These are phyloP conservation scores for Ochotona curzoniae DNA, from an alignment of 2,113 vertebrate genomes.

Conservation along the genomic window DNA sequence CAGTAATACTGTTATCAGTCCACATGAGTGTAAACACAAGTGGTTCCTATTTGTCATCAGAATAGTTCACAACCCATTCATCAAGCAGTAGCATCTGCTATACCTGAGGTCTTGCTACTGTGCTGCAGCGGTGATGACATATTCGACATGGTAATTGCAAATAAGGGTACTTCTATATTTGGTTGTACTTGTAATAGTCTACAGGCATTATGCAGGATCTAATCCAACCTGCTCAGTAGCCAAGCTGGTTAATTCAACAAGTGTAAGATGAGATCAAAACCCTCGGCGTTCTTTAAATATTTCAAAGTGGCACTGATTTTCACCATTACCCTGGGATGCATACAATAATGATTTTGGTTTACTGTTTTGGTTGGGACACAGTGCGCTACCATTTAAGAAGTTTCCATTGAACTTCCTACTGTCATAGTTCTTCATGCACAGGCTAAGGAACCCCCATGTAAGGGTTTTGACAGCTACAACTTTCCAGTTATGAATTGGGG, in stretches of 20 bases:
- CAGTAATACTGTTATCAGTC: slow-evolving; percentile 24
- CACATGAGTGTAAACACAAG: background rate
- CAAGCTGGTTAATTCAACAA: background rate
- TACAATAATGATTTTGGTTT: slow-evolving; percentile 14
- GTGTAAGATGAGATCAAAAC: background rate
- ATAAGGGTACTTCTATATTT: background rate
- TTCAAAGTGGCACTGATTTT: slow-evolving; percentile 10
- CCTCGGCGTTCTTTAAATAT: background rate
- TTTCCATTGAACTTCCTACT: slow-evolving; percentile 14
- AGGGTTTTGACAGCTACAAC: background rate
- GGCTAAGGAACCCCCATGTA: background rate
- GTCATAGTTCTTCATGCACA: background rate
- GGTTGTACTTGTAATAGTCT: background rate
- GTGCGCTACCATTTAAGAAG: background rate
- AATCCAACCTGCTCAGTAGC: background rate
- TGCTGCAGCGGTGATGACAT: background rate
- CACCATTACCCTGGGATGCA: background rate
- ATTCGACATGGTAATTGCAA: background rate
- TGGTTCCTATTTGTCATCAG: slow-evolving; percentile 48
- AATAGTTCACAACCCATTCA: slow-evolving; percentile 21
- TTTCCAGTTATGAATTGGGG: background rate
- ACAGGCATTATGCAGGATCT: slow-evolving; percentile 17
- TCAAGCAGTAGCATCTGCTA: background rate
- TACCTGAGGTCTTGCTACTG: slow-evolving; percentile 17
- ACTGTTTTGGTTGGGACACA: background rate